Conservation (phyloP, 2,888 invertebrate species). For the Mythimna loreyi region DNA sequence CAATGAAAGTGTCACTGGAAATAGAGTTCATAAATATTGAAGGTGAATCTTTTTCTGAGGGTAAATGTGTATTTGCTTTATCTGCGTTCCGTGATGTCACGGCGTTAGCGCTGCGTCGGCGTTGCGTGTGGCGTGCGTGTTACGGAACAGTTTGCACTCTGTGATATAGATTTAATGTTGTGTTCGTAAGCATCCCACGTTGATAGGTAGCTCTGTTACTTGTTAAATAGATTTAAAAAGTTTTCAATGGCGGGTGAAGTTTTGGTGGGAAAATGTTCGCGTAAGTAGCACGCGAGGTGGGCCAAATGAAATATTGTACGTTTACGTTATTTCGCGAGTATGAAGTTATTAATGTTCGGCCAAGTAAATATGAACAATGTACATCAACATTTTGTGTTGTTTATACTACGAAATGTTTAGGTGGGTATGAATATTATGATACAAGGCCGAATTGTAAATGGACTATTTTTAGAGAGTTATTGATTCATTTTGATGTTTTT, state of each 20-base stretch:
- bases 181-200: constrained; percentile 53
- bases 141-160: constrained; percentile 59
- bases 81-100: constrained; percentile 60
- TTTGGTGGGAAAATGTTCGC: constrained; percentile 52
- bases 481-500: constrained; percentile 9
- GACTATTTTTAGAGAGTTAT: constrained; percentile 15
- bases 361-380: constrained; percentile 44
- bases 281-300: constrained; percentile 60
- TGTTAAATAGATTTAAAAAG: constrained; percentile 74
- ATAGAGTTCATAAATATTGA: constrained; percentile 54
- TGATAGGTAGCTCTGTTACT: constrained; percentile 57
- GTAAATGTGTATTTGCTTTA: constrained; percentile 51
- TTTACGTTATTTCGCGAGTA: constrained; percentile 31
- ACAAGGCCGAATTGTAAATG: constrained; percentile 28
- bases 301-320: constrained; percentile 41
- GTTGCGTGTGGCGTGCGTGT: constrained; percentile 64
- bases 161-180: constrained; percentile 56
- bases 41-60: constrained; percentile 49
- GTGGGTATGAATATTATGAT: constrained; percentile 6
- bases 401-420: constrained; percentile 22
- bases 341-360: constrained; percentile 48
- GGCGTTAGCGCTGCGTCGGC: constrained; percentile 48
- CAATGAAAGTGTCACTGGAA: constrained; percentile 58
- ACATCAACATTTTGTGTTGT: constrained; percentile 33
- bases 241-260: constrained; percentile 69